Base-by-base conservation (phyloP, 2,888 invertebrate species). In the Drosophila ustulata region DNA sequence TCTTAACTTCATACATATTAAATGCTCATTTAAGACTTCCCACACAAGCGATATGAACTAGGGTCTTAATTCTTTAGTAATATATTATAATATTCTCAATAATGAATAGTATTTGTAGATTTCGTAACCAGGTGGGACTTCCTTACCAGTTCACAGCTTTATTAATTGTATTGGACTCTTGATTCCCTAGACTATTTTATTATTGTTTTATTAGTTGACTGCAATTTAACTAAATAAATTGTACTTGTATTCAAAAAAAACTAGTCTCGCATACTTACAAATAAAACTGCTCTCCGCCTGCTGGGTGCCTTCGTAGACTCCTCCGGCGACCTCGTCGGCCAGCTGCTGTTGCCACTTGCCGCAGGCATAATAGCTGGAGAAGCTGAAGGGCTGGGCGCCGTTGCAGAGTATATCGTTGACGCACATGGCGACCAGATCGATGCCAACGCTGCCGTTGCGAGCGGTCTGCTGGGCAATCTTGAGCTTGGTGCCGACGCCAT, bases 351-450 rank as follows among this genome's bases (percentile, higher is more conserved):
- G 94, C 57, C 99, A 93, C 49, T 94, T 93, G 4, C 98, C 98
- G 81, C 97, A 97, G 7, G 99, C 98, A 93, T 97, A 92, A 93
- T 99, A 99, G 92, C 99, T 98, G 34, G 99, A 94, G 93, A 99
- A 99, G 75, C 97, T 98, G n/a, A 98, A 93, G 0, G 99, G 98
- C 78, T 97, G 96, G 0, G 98, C 99, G 4, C 98, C 99, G 87
- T 98, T 98, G 75, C 98, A 98, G 34, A 99, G 93, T 50, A 99
- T 96, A 92, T 99, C 99, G 93, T 99, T 99, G 5, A 97, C 98
- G 91, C 99, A 99, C 99, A 99, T 99, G 8, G 99, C 99, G 2
- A 99, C 99, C 67, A 99, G 93, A 93, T 99, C 99, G 66, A 97
- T 95, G 37, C 99, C 99, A 70, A 99, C 95, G 0, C 96, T 96